Base-by-base conservation (phyloP, 2,888 invertebrate genomes). In the Nomada hirtipes region DNA sequence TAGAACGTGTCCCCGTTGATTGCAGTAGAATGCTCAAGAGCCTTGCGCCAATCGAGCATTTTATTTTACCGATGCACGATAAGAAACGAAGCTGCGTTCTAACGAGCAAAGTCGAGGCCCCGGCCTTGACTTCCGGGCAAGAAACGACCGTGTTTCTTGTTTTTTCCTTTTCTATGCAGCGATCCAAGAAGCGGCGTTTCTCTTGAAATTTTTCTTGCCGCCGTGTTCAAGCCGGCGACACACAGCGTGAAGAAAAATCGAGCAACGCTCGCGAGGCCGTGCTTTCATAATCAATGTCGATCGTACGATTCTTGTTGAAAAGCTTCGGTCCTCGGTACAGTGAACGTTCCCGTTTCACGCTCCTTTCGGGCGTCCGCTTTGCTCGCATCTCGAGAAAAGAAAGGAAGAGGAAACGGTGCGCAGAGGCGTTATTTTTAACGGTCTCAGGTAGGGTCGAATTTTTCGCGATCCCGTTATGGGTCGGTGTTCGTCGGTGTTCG, bases 381-480 rank as follows among this genome's bases (percentile, higher is more conserved):
- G 69, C 70, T 69, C 59, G 55, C 70, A 23, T 15, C 15, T 57
- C 55, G 9, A 18, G 23, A 15, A 11, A 20, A 10, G n/a, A 52
- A 20, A 2, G 42, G 42, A 15, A 29, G 60, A 11, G 53, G 11
- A 20, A 55, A 23, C 47, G 23, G 20, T 23, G 15, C 15, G 23
- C 29, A 15, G 18, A 10, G 74, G 67, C 79, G 70, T 75, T 83
- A 69, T 65, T 85, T 85, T 86, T 84, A 80, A 59, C 72, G 71
- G 72, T 44, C 50, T 15, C 86, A 88, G 84, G 81, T 89, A 86
- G 76, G 72, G 50, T 65, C 42, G 67, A 82, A 84, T 85, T 85
- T 89, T 85, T 86, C 76, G 79, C 70, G 74, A 84, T 87, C 84
- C 87, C 89, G 88, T 91, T 89, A 89, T 76, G 80, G 77, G 70